Evolutionary conservation across 2,113 vertebrate genomes (phyloP), one percentile per base, ranked within the genome.

Genomic region (Serilophus lunatus): DNA sequence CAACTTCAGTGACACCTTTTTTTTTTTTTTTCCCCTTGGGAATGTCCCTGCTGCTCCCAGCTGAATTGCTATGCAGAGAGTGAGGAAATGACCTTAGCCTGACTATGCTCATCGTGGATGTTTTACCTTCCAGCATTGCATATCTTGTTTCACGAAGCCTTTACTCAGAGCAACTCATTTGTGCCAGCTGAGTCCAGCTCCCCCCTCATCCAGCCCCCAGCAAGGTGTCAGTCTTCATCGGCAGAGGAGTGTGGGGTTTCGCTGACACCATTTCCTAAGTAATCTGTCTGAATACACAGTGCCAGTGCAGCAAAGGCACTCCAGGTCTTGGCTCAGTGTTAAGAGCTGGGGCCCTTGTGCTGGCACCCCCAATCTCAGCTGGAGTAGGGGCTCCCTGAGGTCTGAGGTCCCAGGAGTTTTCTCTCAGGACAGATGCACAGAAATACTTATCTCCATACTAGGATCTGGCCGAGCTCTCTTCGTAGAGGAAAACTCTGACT

Each of bases 281-380:
- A 50, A 38, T 33, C 35, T 38, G 47, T 17, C 31, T 82, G 77
- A 83, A 68, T 16, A 60, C 18, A 42, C 19, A 71, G 22, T 2
- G n/a, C 51, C 26, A 35, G 33, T 9, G 35, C 26, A 75, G 22
- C 24, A 78, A 71, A 87, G 24, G 29, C 50, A 71, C 35, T 78
- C 19, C 47, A 54, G 64, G 50, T 25, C 42, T 60, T 71, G 56
- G 20, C 25, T 82, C 70, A 19, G 40, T 16, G 6, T 33, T 61
- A 11, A 5, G 5, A 78, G 11, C 36, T 53, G 57, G 18, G 22
- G 50, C 13, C n/a, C 36, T 53, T 0, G 0, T 1, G 8, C 35
- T 72, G 53, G 26, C 44, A 71, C 23, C 77, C 49, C 22, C 12
- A 15, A 6, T 26, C 42, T 72, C 36, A 82, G 33, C 10, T 42